phyloP scores from a whole-genome alignment of 2,113 vertebrate genomes.

The Saguinus imperator region DNA sequence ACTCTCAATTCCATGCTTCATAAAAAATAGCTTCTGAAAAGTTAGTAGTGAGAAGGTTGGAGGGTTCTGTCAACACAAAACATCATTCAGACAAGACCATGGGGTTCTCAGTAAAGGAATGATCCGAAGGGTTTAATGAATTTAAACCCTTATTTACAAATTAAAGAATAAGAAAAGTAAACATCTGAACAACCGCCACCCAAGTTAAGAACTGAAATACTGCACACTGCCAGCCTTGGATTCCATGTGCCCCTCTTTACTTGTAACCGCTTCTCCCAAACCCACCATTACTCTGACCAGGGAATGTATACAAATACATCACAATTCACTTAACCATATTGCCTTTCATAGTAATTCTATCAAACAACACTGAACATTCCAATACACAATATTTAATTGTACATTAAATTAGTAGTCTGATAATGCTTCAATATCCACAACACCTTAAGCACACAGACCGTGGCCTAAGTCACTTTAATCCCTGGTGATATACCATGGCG shows the following conservation, averaged over 20 bases:
- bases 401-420: not conserved
- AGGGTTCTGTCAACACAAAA: not conserved
- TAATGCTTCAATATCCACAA: not conserved
- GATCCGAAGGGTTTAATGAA: not conserved
- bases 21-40: not conserved
- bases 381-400: not conserved
- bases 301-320: not conserved
- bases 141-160: not conserved
- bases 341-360: not conserved
- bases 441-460: not conserved
- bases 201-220: not conserved
- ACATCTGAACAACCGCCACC: not conserved
- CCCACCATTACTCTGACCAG: no score
- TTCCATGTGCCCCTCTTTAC: not conserved
- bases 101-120: not conserved
- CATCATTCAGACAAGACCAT: accelerated
- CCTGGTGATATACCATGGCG: not conserved
- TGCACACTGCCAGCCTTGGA: not conserved
- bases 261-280: not conserved
- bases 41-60: not conserved
- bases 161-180: constrained; percentile 16
- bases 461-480: not conserved
- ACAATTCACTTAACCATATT: not conserved
- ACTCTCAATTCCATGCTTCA: not conserved
- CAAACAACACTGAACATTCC: not conserved